These are phyloP conservation scores for Pogonocichla stellata DNA, from an alignment of 2,113 vertebrate genomes.

Conservation along the genomic window DNA sequence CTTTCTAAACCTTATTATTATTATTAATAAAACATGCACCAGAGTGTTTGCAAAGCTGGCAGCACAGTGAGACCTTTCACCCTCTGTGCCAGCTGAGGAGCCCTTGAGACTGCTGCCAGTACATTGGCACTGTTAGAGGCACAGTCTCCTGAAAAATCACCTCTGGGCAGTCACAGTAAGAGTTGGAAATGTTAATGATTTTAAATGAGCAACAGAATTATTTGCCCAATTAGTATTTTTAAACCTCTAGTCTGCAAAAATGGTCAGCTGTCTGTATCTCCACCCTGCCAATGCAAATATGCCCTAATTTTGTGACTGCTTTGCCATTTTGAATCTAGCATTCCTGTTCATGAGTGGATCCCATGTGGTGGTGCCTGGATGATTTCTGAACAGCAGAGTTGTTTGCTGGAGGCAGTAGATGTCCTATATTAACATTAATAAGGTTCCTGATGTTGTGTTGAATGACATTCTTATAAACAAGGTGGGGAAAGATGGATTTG, in stretches of 20 bases:
- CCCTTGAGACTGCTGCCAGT: not conserved
- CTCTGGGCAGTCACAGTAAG: not conserved
- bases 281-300: not conserved
- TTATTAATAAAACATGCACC: not conserved
- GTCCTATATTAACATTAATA: conserved; percentile 29
- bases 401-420: conserved; percentile 5
- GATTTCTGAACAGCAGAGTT: not conserved
- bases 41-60: not conserved
- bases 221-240: not conserved
- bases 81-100: not conserved
- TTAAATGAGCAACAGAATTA: not conserved
- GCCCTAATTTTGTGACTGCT: not conserved
- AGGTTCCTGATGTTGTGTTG: not conserved
- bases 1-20: not conserved
- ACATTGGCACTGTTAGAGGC: not conserved
- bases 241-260: not conserved
- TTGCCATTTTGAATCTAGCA: not conserved
- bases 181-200: not conserved
- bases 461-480: not conserved
- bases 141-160: not conserved
- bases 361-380: not conserved
- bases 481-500: not conserved
- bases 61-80: not conserved
- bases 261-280: not conserved
- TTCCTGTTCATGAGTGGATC: not conserved